These are phyloP conservation scores for Crocallis elinguaria DNA, from an alignment of 2,888 invertebrate species.

Conservation along the genomic window DNA sequence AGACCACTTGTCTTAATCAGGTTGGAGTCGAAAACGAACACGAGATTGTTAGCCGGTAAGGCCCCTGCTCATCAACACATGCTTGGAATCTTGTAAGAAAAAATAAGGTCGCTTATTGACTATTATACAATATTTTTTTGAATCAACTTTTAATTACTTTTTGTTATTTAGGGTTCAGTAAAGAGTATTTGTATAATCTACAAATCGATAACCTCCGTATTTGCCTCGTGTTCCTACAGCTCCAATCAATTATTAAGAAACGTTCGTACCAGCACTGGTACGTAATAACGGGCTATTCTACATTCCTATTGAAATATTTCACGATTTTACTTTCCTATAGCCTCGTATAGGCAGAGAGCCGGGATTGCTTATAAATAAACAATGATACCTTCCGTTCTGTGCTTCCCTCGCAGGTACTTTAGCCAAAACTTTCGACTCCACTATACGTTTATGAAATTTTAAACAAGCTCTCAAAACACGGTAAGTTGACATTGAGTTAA, in stretches of 20 bases:
- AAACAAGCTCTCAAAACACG: conserved; percentile 41
- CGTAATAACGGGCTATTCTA: conserved; percentile 34
- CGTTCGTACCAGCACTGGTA: conserved; percentile 9
- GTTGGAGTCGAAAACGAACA: too few species aligned
- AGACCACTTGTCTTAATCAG: too few species aligned
- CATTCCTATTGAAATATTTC: conserved; percentile 45
- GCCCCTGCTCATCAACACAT: too few species aligned
- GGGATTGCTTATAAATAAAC: conserved; percentile 62
- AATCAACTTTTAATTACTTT: too few species aligned
- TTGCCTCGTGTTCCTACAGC: conserved; percentile 7
- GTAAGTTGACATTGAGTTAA: conserved; percentile 33
- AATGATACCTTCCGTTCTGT: conserved; percentile 37
- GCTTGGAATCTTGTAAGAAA: too few species aligned
- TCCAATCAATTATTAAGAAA: conserved; percentile 21
- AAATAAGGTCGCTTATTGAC: too few species aligned
- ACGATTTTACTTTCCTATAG: conserved; percentile 44
- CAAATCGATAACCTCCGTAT: conserved; percentile 3
- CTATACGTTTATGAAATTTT: conserved; percentile 58
- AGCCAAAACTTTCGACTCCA: conserved; percentile 43
- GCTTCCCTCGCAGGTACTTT: conserved; percentile 39
- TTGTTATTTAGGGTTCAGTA: too few species aligned
- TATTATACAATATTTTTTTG: too few species aligned
- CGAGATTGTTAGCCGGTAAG: too few species aligned
- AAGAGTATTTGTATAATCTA: neutral
- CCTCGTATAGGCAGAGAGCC: conserved; percentile 21